These are phyloP conservation scores for Phania funesta DNA, from an alignment of 2,888 invertebrate species.

Conservation along the genomic window DNA sequence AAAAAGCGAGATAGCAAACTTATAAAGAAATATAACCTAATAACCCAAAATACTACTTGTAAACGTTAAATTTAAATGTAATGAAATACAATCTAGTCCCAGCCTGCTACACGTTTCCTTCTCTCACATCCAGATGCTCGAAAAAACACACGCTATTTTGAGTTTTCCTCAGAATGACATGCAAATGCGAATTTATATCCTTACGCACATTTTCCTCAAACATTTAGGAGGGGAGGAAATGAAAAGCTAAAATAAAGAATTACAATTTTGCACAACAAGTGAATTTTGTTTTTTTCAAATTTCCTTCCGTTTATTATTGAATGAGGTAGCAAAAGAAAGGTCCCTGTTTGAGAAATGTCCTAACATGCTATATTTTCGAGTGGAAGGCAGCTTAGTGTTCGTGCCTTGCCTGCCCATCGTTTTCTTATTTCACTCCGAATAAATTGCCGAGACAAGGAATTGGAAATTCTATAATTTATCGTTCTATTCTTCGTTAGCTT, in stretches of 20 bases:
- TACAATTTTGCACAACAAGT: slow-evolving; percentile 67
- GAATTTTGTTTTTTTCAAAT: slow-evolving; percentile 36
- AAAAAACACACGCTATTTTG: slow-evolving; percentile 5
- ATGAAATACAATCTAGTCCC: slow-evolving; percentile 25
- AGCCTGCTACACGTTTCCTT: background rate
- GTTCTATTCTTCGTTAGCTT: too few relatives aligned
- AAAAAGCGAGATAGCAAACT: slow-evolving; percentile 2
- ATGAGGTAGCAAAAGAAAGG: background rate
- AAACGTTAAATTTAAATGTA: slow-evolving; percentile 50
- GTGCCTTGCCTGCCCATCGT: too few relatives aligned
- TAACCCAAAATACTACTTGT: slow-evolving; percentile 62
- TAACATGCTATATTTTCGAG: too few relatives aligned
- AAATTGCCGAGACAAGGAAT: too few relatives aligned
- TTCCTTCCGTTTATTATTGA: slow-evolving; percentile 48
- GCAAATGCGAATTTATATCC: slow-evolving; percentile 16
- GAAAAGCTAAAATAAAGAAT: slow-evolving; percentile 66
- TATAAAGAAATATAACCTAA: slow-evolving; percentile 59
- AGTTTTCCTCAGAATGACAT: slow-evolving; percentile 27
- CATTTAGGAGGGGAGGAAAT: slow-evolving; percentile 8
- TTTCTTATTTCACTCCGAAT: too few relatives aligned
- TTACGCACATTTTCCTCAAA: slow-evolving; percentile 45
- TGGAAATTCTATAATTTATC: too few relatives aligned
- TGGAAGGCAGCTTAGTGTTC: too few relatives aligned
- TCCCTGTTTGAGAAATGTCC: too few relatives aligned
- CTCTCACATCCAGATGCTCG: background rate